Evolutionary conservation across 2,888 invertebrate species (phyloP).

Genomic region (Caenorhabditis panamensis): DNA sequence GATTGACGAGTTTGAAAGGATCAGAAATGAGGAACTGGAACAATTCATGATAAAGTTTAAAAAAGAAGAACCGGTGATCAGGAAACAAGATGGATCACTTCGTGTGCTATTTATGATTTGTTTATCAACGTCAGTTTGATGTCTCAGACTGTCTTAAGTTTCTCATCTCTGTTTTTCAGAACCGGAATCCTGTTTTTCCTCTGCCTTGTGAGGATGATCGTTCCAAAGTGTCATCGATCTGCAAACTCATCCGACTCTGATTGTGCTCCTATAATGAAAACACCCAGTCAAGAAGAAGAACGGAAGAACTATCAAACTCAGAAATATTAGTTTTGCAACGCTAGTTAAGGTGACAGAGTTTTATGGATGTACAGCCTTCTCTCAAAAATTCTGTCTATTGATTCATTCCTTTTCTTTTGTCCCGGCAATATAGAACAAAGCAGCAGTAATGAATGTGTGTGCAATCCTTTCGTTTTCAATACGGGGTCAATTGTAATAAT

Average conservation of each 20-base stretch:
- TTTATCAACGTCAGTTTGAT: not conserved
- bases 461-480: too few relatives aligned
- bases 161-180: conserved; percentile 5
- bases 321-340: not conserved
- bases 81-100: not conserved
- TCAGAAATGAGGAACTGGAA: conserved; percentile 7
- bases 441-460: too few relatives aligned
- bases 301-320: conserved; percentile 7
- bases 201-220: not conserved
- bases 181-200: not conserved
- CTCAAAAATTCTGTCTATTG: too few relatives aligned
- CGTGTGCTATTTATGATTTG: conserved; percentile 8
- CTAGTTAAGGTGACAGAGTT: too few relatives aligned
- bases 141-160: not conserved
- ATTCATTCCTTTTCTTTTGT: too few relatives aligned
- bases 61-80: not conserved
- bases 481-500: too few relatives aligned
- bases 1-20: conserved; percentile 8
- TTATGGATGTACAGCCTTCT: too few relatives aligned
- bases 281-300: conserved; percentile 8
- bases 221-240: not conserved
- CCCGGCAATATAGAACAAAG: too few relatives aligned
- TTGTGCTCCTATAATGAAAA: not conserved
- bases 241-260: not conserved
- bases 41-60: not conserved